Evolutionary conservation across 2,113 vertebrate species (phyloP), one percentile per base, ranked within the genome.

Genomic region (Hippocampus guttulatus): DNA sequence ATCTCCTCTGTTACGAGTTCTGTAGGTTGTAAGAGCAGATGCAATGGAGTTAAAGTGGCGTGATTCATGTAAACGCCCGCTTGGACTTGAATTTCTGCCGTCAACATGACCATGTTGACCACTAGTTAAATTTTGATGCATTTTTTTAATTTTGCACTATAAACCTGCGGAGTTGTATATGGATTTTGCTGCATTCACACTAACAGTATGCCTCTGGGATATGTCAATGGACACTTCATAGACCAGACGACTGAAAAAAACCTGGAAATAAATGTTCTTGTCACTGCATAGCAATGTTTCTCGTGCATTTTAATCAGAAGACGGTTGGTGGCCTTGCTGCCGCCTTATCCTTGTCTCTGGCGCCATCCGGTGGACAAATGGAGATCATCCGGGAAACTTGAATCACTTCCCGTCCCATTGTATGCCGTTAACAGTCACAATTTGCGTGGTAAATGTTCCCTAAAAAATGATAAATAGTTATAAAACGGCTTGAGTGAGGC

Each of bases 191-290:
- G 63, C 40, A 41, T 23, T 64, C 33, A 40, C 63, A 64, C 40
- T 41, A 47, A 16, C 41, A 27, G 2, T 64, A 25, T 65, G n/a
- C n/a, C 23, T 33, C 27, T 60, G 57, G 25, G 27, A 30, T 30
- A 47, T 16, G 5, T 20, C n/a, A 65, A 47, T 15, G 8, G 9
- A n/a, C 1, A 16, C 11, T 45, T 65, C 63, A 65, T 47, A 9
- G 64, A 25, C 64, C 64, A 65, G 64, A 65, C 2, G n/a, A 47
- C 64, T 47, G 41, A 41, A 65, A 65, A 41, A 41, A 65, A 58
- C 11, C 8, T 11, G 20, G 40, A 27, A 65, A 65, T 65, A 65
- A 47, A 65, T 9, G 7, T 11, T 65, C 12, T 45, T 25, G 8
- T 27, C 25, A 25, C 1, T 23, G 2, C 11, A n/a, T 7, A 1